phyloP scores from a whole-genome alignment of 1,140 invertebrate species.

The Varroa destructor region DNA sequence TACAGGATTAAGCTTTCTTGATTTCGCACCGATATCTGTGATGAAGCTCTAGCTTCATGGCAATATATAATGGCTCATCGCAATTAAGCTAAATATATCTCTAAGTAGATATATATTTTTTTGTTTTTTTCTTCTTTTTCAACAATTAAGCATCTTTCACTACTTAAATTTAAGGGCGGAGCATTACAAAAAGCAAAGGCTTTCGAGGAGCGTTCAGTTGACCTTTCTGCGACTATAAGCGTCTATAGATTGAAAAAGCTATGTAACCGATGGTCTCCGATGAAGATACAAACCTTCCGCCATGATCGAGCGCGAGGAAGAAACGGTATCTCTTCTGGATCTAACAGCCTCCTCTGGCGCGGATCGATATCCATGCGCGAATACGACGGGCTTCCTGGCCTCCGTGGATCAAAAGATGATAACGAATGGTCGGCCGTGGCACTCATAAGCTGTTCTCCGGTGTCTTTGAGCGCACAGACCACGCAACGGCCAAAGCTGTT shows the following conservation, averaged over 20 bases:
- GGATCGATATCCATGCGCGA: slow-evolving; percentile 21
- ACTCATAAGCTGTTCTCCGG: slow-evolving; percentile 22
- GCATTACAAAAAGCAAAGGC: too few species aligned
- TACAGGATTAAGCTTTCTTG: too few species aligned
- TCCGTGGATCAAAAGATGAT: slow-evolving; percentile 20
- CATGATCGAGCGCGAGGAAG: slow-evolving; percentile 17
- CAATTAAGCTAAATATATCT: too few species aligned
- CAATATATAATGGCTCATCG: too few species aligned
- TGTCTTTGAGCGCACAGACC: slow-evolving; percentile 26
- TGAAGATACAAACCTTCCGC: background rate
- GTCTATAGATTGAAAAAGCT: too few species aligned
- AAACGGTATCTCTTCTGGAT: slow-evolving; percentile 19
- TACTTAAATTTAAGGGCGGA: background rate
- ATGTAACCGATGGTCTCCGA: too few species aligned
- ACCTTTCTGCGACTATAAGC: too few species aligned
- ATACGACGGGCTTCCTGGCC: slow-evolving; percentile 17
- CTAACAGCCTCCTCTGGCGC: slow-evolving; percentile 17
- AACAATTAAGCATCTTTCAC: background rate
- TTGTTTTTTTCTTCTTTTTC: background rate
- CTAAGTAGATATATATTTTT: background rate
- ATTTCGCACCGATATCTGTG: too few species aligned
- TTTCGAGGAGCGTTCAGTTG: too few species aligned
- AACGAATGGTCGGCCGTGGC: slow-evolving; percentile 25
- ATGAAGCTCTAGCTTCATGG: too few species aligned
- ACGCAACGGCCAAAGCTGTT: slow-evolving; percentile 22